Percentiles rank a stretch among this genome's conserved stretches.
These are phyloP conservation scores for Anabacerthia variegaticeps DNA, from an alignment of 2,797 vertebrate genomes.

Conservation along the genomic window DNA sequence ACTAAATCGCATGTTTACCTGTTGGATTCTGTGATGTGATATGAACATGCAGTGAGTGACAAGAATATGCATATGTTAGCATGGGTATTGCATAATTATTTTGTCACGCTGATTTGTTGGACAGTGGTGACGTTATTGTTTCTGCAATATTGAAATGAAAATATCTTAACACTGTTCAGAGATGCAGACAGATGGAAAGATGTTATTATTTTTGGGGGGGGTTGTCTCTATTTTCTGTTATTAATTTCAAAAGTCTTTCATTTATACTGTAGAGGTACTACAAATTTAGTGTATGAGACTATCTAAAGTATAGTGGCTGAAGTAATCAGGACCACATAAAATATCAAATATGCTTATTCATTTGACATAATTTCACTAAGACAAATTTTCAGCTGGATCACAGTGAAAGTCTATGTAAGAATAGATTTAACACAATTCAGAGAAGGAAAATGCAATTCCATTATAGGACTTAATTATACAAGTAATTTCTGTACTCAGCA, in stretches of 20 bases:
- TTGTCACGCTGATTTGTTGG: not conserved
- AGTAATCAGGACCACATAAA: not conserved
- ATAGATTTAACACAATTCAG: not conserved
- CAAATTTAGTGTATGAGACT: not conserved
- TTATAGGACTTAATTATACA: slow-evolving; percentile 10
- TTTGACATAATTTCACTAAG: slow-evolving; percentile 10
- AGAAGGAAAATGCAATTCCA: not conserved
- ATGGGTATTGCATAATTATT: not conserved
- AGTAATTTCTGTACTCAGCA: not conserved
- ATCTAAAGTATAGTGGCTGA: not conserved
- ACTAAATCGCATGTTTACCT: not conserved
- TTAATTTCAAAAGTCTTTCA: not conserved
- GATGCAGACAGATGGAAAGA: not conserved
- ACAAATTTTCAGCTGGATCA: not conserved
- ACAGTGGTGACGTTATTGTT: not conserved
- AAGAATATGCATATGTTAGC: not conserved
- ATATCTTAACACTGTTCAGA: not conserved
- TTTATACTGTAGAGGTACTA: not conserved
- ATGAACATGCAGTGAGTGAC: not conserved
- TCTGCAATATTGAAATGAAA: not conserved
- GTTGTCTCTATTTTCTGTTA: not conserved
- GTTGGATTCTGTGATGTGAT: not conserved
- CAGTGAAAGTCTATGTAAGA: not conserved
- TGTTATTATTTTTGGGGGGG: not conserved
- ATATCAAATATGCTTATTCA: not conserved